phyloP scores from a whole-genome alignment of 2,888 invertebrate species.

The Frankliniella fusca region DNA sequence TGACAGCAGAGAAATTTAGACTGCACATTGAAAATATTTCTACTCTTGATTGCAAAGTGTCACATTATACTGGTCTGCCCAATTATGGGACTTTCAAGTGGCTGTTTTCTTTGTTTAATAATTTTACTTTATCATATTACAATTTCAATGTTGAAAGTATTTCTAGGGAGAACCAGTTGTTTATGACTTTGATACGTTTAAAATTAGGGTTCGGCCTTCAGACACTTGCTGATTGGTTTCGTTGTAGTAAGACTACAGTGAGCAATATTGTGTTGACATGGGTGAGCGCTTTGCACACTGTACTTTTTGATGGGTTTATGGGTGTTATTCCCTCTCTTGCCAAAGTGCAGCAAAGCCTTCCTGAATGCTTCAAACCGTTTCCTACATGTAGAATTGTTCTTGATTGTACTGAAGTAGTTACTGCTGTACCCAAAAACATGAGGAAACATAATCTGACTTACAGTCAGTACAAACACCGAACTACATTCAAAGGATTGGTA shows the following conservation, averaged over 20 bases:
- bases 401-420: constrained; percentile 30
- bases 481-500: constrained; percentile 32
- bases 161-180: constrained; percentile 6
- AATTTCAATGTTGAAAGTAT: not conserved
- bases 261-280: constrained; percentile 2
- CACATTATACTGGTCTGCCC: not conserved
- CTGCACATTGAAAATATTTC: not conserved
- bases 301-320: not conserved
- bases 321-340: not conserved
- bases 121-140: no score
- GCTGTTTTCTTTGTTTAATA: not conserved
- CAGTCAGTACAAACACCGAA: constrained; percentile 29
- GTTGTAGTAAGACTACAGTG: not conserved
- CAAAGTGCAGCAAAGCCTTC: not conserved
- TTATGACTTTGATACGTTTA: not conserved
- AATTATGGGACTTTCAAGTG: not conserved
- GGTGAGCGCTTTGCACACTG: constrained; percentile 5
- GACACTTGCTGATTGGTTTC: constrained; percentile 8
- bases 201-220: not conserved
- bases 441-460: constrained; percentile 19
- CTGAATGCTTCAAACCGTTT: constrained; percentile 1
- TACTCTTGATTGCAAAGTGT: not conserved
- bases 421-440: constrained; percentile 28
- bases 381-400: constrained; percentile 29
- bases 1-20: not conserved